Evolutionary conservation across 2,797 vertebrate genomes (phyloP).

Genomic region (Hybognathus amarus): DNA sequence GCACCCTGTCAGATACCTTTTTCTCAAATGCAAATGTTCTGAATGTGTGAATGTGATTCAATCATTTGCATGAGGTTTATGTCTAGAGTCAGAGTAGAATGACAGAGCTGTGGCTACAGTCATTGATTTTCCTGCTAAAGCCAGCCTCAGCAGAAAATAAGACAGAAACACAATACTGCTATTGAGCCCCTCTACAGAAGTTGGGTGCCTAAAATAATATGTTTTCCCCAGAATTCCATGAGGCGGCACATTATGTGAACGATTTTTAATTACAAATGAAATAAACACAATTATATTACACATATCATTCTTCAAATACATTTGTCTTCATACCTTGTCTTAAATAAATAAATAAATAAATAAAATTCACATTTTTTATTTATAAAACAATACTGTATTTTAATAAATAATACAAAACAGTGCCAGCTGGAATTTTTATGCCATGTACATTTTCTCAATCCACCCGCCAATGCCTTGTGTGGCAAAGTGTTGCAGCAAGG

Average conservation of each 20-base stretch:
- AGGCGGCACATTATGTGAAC: not conserved
- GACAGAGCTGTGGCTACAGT: slow-evolving; percentile 8
- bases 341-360: not conserved
- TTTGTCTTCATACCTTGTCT: not conserved
- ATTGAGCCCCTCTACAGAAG: slow-evolving; percentile 47
- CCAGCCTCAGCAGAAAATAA: slow-evolving; percentile 41
- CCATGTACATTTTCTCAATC: not conserved
- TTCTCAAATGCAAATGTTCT: slow-evolving; percentile 4
- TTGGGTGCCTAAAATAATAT: not conserved
- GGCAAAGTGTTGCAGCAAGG: not conserved
- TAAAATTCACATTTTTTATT: not conserved
- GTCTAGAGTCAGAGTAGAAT: slow-evolving; percentile 27
- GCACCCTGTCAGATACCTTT: not conserved
- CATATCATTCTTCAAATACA: not conserved
- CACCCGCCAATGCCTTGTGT: no score
- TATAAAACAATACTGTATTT: not conserved
- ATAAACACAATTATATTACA: not conserved
- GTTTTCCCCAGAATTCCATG: not conserved
- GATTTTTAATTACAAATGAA: no score
- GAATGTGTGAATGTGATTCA: slow-evolving; percentile 1
- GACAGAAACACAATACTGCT: slow-evolving; percentile 53
- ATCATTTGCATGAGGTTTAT: slow-evolving; percentile 26
- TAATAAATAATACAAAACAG: no score
- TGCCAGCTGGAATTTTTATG: no score
- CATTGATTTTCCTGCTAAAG: slow-evolving; percentile 57